These are phyloP conservation scores for Papilio dardanus DNA, from an alignment of 1,140 invertebrate genomes.

Conservation along the genomic window DNA sequence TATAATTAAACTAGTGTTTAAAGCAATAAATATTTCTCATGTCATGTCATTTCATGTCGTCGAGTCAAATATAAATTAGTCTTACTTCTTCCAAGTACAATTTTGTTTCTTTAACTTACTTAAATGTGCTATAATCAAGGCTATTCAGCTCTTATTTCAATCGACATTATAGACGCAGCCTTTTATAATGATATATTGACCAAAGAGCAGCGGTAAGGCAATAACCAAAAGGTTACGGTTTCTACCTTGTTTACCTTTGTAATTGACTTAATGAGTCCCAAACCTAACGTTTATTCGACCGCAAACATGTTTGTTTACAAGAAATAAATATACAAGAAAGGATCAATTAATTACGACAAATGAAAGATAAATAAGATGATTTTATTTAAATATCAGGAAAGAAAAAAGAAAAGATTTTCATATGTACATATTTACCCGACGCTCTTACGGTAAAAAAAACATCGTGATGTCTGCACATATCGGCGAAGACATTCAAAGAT, in stretches of 20 bases:
- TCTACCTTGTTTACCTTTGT: neutral
- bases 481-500: no score
- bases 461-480: no score
- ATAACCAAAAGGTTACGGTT: neutral
- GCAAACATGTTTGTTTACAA: neutral
- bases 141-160: neutral
- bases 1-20: no score
- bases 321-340: neutral
- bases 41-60: no score
- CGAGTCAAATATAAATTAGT: no score
- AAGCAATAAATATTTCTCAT: no score
- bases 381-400: no score
- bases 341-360: no score
- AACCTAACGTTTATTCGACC: constrained; percentile 2
- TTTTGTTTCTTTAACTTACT: neutral
- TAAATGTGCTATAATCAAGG: neutral
- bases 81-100: neutral
- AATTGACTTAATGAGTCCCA: neutral
- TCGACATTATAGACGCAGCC: neutral
- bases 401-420: no score
- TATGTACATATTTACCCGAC: no score
- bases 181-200: neutral
- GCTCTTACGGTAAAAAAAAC: no score
- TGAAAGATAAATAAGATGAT: no score
- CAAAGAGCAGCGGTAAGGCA: neutral